A percentile compares a stretch with the other conserved stretches of the same genome.
Evolutionary conservation across 2,888 invertebrate species (phyloP).

Genomic region (Philonicus albiceps): DNA sequence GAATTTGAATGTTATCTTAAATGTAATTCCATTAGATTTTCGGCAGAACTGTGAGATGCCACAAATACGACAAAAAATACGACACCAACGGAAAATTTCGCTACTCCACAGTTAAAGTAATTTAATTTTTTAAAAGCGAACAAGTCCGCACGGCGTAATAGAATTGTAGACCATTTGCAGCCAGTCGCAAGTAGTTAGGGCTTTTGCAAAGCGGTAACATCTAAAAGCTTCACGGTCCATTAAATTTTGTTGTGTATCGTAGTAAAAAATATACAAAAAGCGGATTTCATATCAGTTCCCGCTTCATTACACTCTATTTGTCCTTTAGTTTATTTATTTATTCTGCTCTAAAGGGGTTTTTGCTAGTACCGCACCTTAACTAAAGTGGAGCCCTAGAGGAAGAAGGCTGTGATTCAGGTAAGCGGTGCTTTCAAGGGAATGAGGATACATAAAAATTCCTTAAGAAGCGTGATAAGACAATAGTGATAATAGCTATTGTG

Average conservation of each 20-base stretch:
- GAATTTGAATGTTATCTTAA: too few species aligned
- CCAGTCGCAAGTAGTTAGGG: not conserved
- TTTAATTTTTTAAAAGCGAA: not conserved
- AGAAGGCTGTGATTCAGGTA: not conserved
- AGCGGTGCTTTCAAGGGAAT: slow-evolving; percentile 10
- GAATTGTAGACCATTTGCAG: not conserved
- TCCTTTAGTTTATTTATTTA: slow-evolving; percentile 20
- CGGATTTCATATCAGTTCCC: slow-evolving; percentile 37
- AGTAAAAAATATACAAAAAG: slow-evolving; percentile 18
- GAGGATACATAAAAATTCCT: slow-evolving; percentile 5
- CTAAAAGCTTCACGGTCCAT: slow-evolving; percentile 32
- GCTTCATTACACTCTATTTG: slow-evolving; percentile 40
- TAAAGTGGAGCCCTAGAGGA: not conserved
- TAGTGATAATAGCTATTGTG: slow-evolving; percentile 29
- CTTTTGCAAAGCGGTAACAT: slow-evolving; percentile 2
- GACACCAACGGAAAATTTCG: not conserved
- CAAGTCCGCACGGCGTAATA: not conserved
- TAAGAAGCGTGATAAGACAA: slow-evolving; percentile 30
- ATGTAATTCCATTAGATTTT: not conserved
- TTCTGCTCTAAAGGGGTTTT: slow-evolving; percentile 22
- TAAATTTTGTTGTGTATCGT: slow-evolving; percentile 27
- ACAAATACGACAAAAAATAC: not conserved
- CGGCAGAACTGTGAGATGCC: not conserved
- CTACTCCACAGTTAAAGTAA: not conserved
- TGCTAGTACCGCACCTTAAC: not conserved